Evolutionary conservation across 64 coral and sea anemone species (phyloP).

Genomic region (Dendronephthya gigantea): DNA sequence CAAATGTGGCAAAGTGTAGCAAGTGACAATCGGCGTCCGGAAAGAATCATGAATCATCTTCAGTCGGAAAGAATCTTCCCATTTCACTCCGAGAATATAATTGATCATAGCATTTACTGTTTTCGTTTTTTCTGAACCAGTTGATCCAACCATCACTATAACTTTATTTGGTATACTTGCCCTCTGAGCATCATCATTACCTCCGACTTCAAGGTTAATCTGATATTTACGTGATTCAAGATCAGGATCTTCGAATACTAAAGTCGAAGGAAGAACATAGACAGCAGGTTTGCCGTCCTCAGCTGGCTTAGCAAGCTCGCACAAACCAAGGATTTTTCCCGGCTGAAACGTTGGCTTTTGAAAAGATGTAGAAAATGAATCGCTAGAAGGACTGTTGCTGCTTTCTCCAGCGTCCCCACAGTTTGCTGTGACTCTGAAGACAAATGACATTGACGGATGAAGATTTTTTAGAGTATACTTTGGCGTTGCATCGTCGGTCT

Average conservation of each 20-base stretch:
- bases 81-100: constrained; percentile 31
- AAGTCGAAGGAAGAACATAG: constrained; percentile 12
- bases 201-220: not conserved
- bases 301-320: not conserved
- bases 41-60: constrained; percentile 53
- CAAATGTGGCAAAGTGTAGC: too few relatives aligned
- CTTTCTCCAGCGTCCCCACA: constrained; percentile 8
- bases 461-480: too few relatives aligned
- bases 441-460: too few relatives aligned
- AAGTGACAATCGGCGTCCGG: too few relatives aligned
- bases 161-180: constrained; percentile 20
- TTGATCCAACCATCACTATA: constrained; percentile 35
- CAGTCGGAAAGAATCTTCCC: constrained; percentile 36
- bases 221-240: not conserved
- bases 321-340: constrained; percentile 4
- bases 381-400: not conserved
- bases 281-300: constrained; percentile 13
- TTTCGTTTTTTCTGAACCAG: constrained; percentile 33
- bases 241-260: not conserved
- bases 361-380: not conserved
- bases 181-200: not conserved
- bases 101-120: constrained; percentile 39
- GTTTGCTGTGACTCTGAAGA: not conserved
- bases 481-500: too few relatives aligned
- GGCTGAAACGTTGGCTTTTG: not conserved